phyloP scores from a whole-genome alignment of 2,888 invertebrate species.

The Ptychoptera albimana region DNA sequence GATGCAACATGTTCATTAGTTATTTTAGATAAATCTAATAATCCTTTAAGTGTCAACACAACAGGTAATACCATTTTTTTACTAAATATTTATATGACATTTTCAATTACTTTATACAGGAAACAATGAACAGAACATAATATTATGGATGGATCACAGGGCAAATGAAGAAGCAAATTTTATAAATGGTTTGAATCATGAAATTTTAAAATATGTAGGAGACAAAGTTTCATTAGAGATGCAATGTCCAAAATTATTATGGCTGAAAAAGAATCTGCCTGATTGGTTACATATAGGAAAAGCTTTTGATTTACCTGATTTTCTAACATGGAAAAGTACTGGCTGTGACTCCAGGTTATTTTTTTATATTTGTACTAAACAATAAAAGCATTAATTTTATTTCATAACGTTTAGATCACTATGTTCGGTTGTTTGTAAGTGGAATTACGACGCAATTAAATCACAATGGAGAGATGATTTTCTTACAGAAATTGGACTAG shows the following conservation, averaged over 20 bases:
- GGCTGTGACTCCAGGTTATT: conserved; percentile 32
- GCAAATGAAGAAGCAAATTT: conserved; percentile 61
- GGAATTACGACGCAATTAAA: conserved; percentile 65
- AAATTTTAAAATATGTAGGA: conserved; percentile 70
- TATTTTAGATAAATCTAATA: conserved; percentile 49
- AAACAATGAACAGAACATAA: conserved; percentile 58
- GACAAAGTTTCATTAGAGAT: conserved; percentile 92
- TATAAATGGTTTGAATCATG: conserved; percentile 63
- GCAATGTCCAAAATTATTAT: conserved; percentile 87
- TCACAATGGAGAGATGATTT: conserved; percentile 61
- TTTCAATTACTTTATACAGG: conserved; percentile 21
- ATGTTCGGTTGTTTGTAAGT: conserved; percentile 88
- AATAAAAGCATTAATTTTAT: conserved; percentile 1
- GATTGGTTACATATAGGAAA: conserved; percentile 52
- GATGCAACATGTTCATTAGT: conserved; percentile 93
- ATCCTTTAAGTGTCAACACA: conserved; percentile 54
- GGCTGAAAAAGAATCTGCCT: conserved; percentile 65
- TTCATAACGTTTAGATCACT: conserved; percentile 52
- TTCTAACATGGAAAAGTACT: conserved; percentile 83
- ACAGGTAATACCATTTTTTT: too few species aligned
- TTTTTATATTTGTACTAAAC: conserved; percentile 14
- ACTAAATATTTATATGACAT: not conserved
- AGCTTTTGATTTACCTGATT: conserved; percentile 88
- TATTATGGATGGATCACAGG: conserved; percentile 88
- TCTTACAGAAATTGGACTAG: conserved; percentile 54